Evolutionary conservation across 2,888 invertebrate genomes (phyloP).

Genomic region (Tetramorium bicarinatum): DNA sequence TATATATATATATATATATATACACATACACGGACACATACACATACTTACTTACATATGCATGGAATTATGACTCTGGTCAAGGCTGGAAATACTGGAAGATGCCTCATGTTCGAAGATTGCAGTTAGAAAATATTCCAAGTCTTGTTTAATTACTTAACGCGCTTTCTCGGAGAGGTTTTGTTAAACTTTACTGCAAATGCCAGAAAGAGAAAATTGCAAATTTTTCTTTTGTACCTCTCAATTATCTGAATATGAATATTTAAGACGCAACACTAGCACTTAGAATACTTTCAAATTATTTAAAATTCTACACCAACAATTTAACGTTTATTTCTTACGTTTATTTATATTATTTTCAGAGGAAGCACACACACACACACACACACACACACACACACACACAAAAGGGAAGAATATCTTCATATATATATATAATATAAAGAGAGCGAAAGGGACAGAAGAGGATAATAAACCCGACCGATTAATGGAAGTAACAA

Average conservation of each 20-base stretch:
- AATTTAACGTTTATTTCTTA: not conserved
- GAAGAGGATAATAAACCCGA: conserved; percentile 70
- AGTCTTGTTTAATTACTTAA: conserved; percentile 6
- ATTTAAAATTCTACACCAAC: not conserved
- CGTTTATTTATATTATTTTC: conserved; percentile 7
- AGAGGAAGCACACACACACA: too few species aligned
- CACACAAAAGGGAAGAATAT: too few species aligned
- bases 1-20: too few species aligned
- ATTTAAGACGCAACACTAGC: not conserved
- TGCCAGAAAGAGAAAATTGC: not conserved
- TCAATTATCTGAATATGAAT: conserved; percentile 21
- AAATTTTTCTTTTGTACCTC: not conserved
- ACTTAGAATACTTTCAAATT: not conserved
- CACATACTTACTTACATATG: too few species aligned
- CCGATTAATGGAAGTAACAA: conserved; percentile 66
- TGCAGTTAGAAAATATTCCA: conserved; percentile 2
- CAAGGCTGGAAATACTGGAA: conserved; percentile 53
- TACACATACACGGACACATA: not conserved
- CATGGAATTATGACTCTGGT: conserved; percentile 51
- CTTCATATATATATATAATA: not conserved
- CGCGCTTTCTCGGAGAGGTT: too few species aligned
- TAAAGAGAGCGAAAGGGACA: conserved; percentile 46
- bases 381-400: too few species aligned
- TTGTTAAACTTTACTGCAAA: not conserved
- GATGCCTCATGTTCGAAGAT: conserved; percentile 11